Base-by-base conservation (phyloP, 2,113 vertebrate genomes). In the Tragelaphus imberbis region DNA sequence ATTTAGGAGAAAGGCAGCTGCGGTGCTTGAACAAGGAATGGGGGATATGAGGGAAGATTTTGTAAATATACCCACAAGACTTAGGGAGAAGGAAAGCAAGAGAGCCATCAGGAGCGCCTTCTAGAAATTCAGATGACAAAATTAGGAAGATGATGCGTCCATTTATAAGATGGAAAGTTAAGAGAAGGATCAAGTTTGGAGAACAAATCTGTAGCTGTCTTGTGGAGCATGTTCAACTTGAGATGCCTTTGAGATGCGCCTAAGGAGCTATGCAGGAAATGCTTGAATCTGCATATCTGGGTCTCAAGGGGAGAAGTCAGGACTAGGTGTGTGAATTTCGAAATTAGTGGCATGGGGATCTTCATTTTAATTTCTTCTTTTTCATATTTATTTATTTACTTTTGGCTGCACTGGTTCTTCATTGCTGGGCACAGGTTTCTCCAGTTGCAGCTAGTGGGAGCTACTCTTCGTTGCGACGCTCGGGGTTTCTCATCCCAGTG, bases 401-500 rank as follows among this genome's bases (percentile, higher is more conserved):
- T 75, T 40, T 75, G 68, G 68, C n/a, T 75, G 68, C 19, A 12
- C 19, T 40, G 19, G 10, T 23, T 75, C n/a, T 40, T 75, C 2
- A 0, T 40, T 23, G 68, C n/a, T 25, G n/a, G 68, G 68, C n/a
- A 3, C 12, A 25, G 19, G n/a, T 23, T 13, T 40, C n/a, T 75
- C n/a, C 68, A 40, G 68, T 23, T 23, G 5, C 19, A 0, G 10
- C 10, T 21, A 21, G 65, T 36, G 33, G 65, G 33, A n/a, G 4
- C n/a, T 36, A 0, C 65, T 36, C 65, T 36, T 36, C n/a, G 0
- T 3, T 23, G 68, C 23, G 9, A 12, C 0, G 2, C 5, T 12
- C 0, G 0, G 68, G 19, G 19, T 40, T 23, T 71, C 68, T 71
- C 68, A 40, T 23, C 23, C n/a, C 68, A 40, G n/a, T 40, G 68